These are phyloP conservation scores for Epiperipatus broadwayi DNA, from an alignment of 2,888 invertebrate genomes.

Conservation along the genomic window DNA sequence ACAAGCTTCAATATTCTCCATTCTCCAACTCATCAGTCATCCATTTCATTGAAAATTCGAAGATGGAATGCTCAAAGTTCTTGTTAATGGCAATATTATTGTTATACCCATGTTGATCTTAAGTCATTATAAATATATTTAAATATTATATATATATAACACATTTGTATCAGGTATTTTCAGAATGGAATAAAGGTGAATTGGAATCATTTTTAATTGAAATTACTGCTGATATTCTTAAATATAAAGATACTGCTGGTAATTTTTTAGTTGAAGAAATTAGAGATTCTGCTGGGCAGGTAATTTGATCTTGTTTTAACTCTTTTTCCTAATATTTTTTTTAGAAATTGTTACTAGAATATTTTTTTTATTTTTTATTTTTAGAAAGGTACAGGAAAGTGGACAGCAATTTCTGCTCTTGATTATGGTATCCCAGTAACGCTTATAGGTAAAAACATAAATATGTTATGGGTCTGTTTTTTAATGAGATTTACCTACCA, in stretches of 20 bases:
- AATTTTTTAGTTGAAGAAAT: slow-evolving; percentile 60
- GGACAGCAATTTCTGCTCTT: slow-evolving; percentile 90
- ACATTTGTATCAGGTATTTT: slow-evolving; percentile 62
- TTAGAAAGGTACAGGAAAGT: slow-evolving; percentile 97
- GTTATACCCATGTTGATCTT: too few relatives aligned
- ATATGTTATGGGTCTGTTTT: background rate
- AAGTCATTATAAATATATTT: too few relatives aligned
- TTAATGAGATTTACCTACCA: background rate
- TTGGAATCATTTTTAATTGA: slow-evolving; percentile 92
- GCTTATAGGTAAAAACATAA: slow-evolving; percentile 46
- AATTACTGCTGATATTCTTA: slow-evolving; percentile 83
- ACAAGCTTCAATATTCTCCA: too few relatives aligned
- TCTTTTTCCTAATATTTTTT: slow-evolving; percentile 10
- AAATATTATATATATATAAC: too few relatives aligned
- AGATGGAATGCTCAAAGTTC: too few relatives aligned
- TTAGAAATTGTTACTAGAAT: slow-evolving; percentile 5
- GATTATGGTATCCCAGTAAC: slow-evolving; percentile 95
- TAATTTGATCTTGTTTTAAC: slow-evolving; percentile 6
- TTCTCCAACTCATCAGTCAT: too few relatives aligned
- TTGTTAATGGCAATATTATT: too few relatives aligned
- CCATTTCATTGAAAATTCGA: too few relatives aligned
- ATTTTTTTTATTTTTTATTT: slow-evolving; percentile 15
- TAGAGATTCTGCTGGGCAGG: slow-evolving; percentile 69
- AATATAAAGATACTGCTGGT: slow-evolving; percentile 65
- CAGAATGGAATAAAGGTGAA: slow-evolving; percentile 86